Base-by-base conservation (phyloP, 2,888 invertebrate species). In the Napeogenes sylphis region DNA sequence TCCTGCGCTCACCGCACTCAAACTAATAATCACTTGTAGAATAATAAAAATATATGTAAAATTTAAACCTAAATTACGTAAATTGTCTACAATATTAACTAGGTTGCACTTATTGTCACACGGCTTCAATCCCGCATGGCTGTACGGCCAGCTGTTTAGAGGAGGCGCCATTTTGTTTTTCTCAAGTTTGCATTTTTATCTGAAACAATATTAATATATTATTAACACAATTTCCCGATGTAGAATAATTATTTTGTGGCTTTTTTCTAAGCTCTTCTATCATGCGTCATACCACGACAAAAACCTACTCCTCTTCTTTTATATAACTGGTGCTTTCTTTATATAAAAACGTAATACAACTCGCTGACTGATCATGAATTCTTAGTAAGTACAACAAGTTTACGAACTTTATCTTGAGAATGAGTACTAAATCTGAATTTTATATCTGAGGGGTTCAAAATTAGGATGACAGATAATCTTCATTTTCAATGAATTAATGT, bases 121-220 rank as follows among this genome's bases (percentile, higher is more conserved):
- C 59, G 70, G 69, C 73, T 58, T 68, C 74, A 51, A 69, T 61
- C 45, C 58, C 62, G 59, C 76, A 68, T 77, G 80, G 79, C 80
- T 78, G 70, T 78, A 79, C 0, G 84, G 87, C 88, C 88, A 86
- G 12, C 76, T 76, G 69, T 75, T 80, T 13, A 84, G 67, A n/a
- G 87, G 86, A 2, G 87, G 88, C 35, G 87, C 87, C 89, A 89
- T 87, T 62, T 70, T 79, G 66, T 55, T 58, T 65, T 64, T 51
- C 61, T 38, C 62, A 53, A 65, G 60, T 60, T 62, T 66, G 62
- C 63, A 65, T 63, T 38, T 56, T 64, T 63, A 68, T 68, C 86
- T 87, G 83, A 4, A 86, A 86, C 80, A 82, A 85, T 62, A 55
- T 32, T 55, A 21, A 21, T 21, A 58, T 21, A 42, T 12, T 30